Base-by-base conservation (phyloP, 2,888 invertebrate species). In the Hydraecia micacea region DNA sequence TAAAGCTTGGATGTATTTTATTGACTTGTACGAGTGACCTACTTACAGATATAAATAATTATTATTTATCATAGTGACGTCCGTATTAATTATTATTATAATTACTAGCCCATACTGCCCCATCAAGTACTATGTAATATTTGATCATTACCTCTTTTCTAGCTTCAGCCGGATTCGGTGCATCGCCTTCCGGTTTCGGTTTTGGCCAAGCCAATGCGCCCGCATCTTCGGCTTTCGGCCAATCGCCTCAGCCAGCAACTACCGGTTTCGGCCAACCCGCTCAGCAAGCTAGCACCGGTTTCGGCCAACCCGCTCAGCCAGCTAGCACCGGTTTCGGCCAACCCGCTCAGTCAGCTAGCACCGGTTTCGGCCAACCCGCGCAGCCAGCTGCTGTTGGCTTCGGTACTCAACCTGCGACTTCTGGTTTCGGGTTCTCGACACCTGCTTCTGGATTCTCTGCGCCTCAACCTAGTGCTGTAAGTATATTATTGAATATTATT, bases 401-500 rank as follows among this genome's bases (percentile, higher is more conserved):
- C 39, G 77, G 77, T 15, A 77, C 52, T n/a, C 66, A 49, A 32
- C 68, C 80, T 28, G 83, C 91, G 0, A 80, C 86, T 0, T 49
- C 90, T 0, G 91, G 92, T 0, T 93, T 95, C 60, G 91, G 92
- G 0, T 95, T 95, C 72, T 85, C 91, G 0, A 95, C 96, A 0
- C 96, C 95, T 0, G 78, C 95, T 0, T 93, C 95, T 0, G 95
- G 96, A 0, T 96, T 96, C 84, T 93, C 95, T 0, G 92, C 91
- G 4, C 88, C 94, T 11, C 93, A 91, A 79, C 76, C 91, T 7
- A 81, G 85, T 13, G 80, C 91, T 62, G 95, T 94, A 60, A 92
- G 92, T 91, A 63, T 63, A 65, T 21, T 28, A 42, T 55, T 25
- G 9, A 55, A 6, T 15, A 5, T 60, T 28, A 13, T n/a, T 60